A percentile compares a stretch with the other conserved stretches of the same genome.
phyloP scores from a whole-genome alignment of 2,113 vertebrate species.

The Heterotis niloticus region DNA sequence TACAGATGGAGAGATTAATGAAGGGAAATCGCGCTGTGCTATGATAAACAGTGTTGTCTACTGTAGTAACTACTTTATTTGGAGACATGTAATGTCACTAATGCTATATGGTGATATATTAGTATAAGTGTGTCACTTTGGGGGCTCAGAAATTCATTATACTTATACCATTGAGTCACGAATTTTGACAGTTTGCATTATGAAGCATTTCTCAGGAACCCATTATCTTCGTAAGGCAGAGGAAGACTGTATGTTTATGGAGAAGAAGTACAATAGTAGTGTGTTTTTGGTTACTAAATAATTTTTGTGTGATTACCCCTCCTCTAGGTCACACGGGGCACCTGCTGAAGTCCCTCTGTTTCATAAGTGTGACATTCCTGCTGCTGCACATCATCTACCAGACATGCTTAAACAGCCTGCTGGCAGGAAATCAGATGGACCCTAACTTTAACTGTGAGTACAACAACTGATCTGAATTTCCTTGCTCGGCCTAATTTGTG shows the following conservation, averaged over 20 bases:
- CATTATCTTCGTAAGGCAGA: too few relatives aligned
- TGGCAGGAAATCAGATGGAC: slow-evolving; percentile 71
- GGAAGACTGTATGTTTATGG: neutral
- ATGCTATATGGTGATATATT: too few relatives aligned
- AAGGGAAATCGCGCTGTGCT: too few relatives aligned
- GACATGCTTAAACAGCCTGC: slow-evolving; percentile 76
- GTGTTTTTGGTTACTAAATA: neutral
- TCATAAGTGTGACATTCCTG: slow-evolving; percentile 84
- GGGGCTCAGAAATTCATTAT: neutral
- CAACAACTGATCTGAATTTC: neutral
- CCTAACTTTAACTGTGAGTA: slow-evolving; percentile 84
- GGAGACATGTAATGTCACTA: too few relatives aligned
- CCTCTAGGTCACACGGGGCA: slow-evolving; percentile 76
- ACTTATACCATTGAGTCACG: too few relatives aligned
- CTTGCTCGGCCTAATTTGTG: neutral
- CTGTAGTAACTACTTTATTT: too few relatives aligned
- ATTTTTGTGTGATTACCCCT: slow-evolving; percentile 29
- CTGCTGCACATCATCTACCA: slow-evolving; percentile 85
- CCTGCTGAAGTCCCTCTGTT: slow-evolving; percentile 78
- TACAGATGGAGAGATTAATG: too few relatives aligned
- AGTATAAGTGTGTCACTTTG: neutral
- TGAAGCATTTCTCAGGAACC: too few relatives aligned
- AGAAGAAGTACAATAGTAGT: neutral
- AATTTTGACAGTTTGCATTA: too few relatives aligned
- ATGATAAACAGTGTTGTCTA: too few relatives aligned